Evolutionary conservation across 2,797 vertebrate genomes (phyloP).

Genomic region (Myotis planiceps): DNA sequence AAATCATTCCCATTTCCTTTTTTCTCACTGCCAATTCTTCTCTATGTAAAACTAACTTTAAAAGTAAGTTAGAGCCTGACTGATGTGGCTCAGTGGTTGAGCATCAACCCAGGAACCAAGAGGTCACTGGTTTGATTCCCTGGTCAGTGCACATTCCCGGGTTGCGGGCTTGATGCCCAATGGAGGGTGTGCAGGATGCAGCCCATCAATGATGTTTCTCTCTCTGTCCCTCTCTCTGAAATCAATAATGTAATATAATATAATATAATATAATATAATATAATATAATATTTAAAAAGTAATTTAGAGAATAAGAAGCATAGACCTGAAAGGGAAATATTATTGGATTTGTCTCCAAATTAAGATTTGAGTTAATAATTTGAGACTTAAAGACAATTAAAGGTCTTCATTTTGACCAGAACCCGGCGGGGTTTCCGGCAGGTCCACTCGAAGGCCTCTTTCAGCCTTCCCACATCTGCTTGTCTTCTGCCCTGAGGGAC

Average conservation of each 20-base stretch:
- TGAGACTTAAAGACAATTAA: background rate
- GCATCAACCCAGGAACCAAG: background rate
- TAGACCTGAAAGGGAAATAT: background rate
- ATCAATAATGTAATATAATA: too few relatives aligned
- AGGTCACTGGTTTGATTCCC: background rate
- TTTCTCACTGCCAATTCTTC: background rate
- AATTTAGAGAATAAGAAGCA: background rate
- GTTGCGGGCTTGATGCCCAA: background rate
- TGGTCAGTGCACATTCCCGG: background rate
- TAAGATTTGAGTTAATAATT: background rate
- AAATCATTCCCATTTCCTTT: background rate
- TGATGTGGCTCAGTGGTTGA: background rate
- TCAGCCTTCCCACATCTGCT: background rate
- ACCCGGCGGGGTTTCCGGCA: background rate
- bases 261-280: too few relatives aligned
- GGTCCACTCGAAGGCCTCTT: fast-evolving
- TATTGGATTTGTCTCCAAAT: background rate
- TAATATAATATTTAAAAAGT: background rate
- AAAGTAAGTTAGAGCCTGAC: background rate
- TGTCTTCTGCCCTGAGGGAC: background rate
- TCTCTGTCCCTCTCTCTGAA: background rate
- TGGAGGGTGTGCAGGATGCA: background rate
- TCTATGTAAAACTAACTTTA: background rate
- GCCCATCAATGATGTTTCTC: background rate
- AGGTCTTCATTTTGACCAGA: background rate